Conservation (phyloP, 2,797 vertebrate species). For the Acanthopagrus latus region DNA sequence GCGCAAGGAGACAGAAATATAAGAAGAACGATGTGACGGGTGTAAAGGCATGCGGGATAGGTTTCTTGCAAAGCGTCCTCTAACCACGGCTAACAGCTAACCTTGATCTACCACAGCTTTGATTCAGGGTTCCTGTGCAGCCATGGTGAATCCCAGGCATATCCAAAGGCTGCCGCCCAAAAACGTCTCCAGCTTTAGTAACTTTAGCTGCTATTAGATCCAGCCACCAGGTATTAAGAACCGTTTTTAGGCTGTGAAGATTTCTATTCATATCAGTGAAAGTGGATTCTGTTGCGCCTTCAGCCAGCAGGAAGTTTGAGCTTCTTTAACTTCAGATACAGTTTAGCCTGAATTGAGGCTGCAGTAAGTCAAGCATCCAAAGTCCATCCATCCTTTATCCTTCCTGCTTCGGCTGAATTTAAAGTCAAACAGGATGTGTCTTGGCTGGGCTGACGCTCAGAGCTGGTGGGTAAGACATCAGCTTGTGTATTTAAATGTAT, state of each 20-base stretch:
- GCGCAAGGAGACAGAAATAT: conserved; percentile 53
- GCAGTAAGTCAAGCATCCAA: conserved; percentile 29
- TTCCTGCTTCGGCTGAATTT: conserved; percentile 13
- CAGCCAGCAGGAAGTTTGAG: conserved; percentile 26
- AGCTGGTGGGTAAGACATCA: not conserved
- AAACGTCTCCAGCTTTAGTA: conserved; percentile 58
- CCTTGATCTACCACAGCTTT: conserved; percentile 62
- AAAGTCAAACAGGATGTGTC: not conserved
- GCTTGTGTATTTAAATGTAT: not conserved
- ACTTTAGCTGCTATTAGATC: conserved; percentile 58
- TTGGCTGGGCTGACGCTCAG: not conserved
- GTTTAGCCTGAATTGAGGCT: conserved; percentile 20
- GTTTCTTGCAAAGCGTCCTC: conserved; percentile 55
- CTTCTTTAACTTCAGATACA: conserved; percentile 31
- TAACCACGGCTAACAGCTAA: conserved; percentile 52
- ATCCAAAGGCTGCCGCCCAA: conserved; percentile 46
- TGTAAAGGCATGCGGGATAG: conserved; percentile 26
- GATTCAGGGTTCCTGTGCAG: conserved; percentile 42
- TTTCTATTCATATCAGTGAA: conserved; percentile 58
- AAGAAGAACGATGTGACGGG: conserved; percentile 48
- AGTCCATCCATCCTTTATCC: conserved; percentile 13
- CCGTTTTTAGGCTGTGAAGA: conserved; percentile 36
- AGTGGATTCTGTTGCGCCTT: conserved; percentile 29
- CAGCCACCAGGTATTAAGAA: conserved; percentile 58
- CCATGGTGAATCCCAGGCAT: conserved; percentile 35